These are phyloP conservation scores for Corythaeola cristata DNA, from an alignment of 2,113 vertebrate species.

Conservation along the genomic window DNA sequence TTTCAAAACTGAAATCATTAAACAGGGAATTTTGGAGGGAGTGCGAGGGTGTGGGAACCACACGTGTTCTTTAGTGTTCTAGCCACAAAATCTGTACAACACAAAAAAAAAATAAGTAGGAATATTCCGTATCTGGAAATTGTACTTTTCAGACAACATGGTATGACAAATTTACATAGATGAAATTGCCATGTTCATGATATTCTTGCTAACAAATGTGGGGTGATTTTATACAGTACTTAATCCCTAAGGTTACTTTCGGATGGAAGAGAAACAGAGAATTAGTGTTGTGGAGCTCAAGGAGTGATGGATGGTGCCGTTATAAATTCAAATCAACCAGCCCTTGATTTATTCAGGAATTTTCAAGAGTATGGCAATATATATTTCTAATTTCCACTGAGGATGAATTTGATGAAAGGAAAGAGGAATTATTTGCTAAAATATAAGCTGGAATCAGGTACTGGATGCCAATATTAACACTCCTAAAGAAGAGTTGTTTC, in stretches of 20 bases:
- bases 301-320: conserved; percentile 11
- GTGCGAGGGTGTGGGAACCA: neutral
- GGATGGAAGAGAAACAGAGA: neutral
- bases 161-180: neutral
- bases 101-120: neutral
- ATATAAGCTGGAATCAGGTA: neutral
- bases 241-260: neutral
- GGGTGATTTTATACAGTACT: conserved; percentile 37
- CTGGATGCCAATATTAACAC: conserved; percentile 57
- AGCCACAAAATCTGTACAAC: neutral
- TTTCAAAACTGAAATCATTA: neutral
- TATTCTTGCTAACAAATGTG: neutral
- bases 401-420: conserved; percentile 52
- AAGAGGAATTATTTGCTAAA: conserved; percentile 52
- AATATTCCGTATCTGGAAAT: neutral
- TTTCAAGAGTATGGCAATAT: neutral
- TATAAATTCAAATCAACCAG: conserved; percentile 23
- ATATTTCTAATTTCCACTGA: conserved; percentile 56
- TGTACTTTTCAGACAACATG: neutral
- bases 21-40: neutral
- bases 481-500: conserved; percentile 34
- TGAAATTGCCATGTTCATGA: neutral
- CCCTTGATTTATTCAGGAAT: conserved; percentile 50
- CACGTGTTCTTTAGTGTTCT: neutral
- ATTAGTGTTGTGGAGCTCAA: neutral